Evolutionary conservation across 2,888 invertebrate genomes (phyloP), one percentile per base, ranked within the genome.

Genomic region (Tipula vernalis): DNA sequence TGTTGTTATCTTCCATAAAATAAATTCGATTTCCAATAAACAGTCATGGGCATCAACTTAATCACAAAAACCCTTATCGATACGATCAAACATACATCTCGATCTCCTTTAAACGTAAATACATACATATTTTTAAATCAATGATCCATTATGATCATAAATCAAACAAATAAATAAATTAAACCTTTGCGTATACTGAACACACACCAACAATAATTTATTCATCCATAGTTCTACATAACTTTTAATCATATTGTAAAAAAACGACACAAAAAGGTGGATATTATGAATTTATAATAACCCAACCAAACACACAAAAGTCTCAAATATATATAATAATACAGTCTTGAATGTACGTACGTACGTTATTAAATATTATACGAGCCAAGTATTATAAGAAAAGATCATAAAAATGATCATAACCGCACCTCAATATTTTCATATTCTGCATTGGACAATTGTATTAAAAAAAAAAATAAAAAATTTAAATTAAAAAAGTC

Each of bases 261-360:
- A 28, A 71, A 28, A 71, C 5, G 71, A 71, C 71, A 71, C 18
- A 71, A 71, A 71, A 71, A 71, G 71, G 71, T 71, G 71, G 71
- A 71, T 71, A 71, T 71, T 71, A 71, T 71, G 71, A 71, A 71
- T 71, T 71, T 71, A 71, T 71, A 71, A 71, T 71, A 71, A 71
- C 71, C 71, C 71, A 71, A 71, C 71, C 71, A 28, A 71, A 71
- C 71, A 71, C 51, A 51, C 51, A 51, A 51, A 51, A 51, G 51
- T 51, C 51, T 51, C 51, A 51, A 51, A 51, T 39, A 39, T 28
- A n/a, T 57, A 71, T 71, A 71, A 71, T 71, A 71, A 71, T 28
- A 71, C 28, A 71, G 71, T 71, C 71, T 71, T 12, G 71, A 71
- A 71, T 12, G 71, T 71, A 71, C 71, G 51, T 57, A 57, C 51